Evolutionary conservation across 2,888 invertebrate species (phyloP), one percentile per base, ranked within the genome.

Genomic region (Aelia acuminata): DNA sequence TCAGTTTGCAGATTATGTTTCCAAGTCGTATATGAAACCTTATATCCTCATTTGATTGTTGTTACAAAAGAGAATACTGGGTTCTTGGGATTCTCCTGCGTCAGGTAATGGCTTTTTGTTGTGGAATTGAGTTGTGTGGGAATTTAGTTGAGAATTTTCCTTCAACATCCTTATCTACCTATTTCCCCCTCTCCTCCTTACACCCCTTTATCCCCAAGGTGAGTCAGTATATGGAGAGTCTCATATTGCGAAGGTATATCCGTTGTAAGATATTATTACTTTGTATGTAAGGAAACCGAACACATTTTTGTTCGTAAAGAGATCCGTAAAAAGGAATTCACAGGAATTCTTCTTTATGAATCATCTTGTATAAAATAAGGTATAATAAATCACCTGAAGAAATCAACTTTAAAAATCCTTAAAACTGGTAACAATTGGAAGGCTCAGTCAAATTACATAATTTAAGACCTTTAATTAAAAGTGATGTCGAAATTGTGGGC

Each of bases 91-190:
- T 18, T 18, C 8, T 18, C 3, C 18, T 5, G 5, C 35, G 63
- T 70, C 31, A 70, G 31, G 18, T 70, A 35, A 70, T 70, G 63
- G 63, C 63, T 70, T 70, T 63, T 70, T 70, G 63, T 31, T 35
- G 31, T 70, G 18, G 63, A 35, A 70, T 70, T 70, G 63, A 70
- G 63, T 70, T 70, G 15, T 15, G 35, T 0, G 18, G 63, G 63
- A 70, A 70, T 70, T 70, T 4, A 70, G 63, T 70, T 70, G 63
- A 18, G 18, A 18, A 70, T 20, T 18, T 70, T 35, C 63, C 63
- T 35, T 70, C 63, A 8, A 35, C 63, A 70, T 35, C 35, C 31
- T 20, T 35, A 70, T 70, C 35, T 20, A 0, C 1, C 0, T 2
- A 3, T 26, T 31, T 70, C 20, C n/a, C 13, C 26, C 15, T 26